Percentiles rank a stretch among this genome's conserved stretches.
These are phyloP conservation scores for Tethea ocularis DNA, from an alignment of 2,888 invertebrate species.

Conservation along the genomic window DNA sequence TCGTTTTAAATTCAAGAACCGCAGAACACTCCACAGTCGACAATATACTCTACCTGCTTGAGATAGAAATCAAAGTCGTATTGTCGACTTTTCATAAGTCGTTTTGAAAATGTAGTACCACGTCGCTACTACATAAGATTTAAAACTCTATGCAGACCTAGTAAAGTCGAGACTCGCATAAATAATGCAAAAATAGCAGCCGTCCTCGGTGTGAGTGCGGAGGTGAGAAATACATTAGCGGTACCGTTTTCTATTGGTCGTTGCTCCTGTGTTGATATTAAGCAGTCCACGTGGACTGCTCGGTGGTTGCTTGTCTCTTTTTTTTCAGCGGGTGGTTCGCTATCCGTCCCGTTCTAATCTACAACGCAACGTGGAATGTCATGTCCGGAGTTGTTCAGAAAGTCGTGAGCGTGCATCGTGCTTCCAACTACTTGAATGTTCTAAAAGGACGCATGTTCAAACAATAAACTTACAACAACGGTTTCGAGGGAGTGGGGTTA, in stretches of 20 bases:
- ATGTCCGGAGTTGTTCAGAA: conserved; percentile 84
- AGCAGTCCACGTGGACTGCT: conserved; percentile 83
- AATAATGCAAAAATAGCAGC: conserved; percentile 68
- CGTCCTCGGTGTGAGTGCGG: conserved; percentile 80
- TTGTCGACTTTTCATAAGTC: conserved; percentile 60
- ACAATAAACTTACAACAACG: conserved; percentile 33
- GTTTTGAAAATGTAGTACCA: conserved; percentile 65
- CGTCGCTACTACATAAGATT: conserved; percentile 53
- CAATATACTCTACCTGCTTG: conserved; percentile 53
- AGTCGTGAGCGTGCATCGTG: conserved; percentile 84
- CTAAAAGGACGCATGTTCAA: conserved; percentile 59
- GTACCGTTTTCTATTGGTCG: conserved; percentile 84
- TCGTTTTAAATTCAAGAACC: conserved; percentile 83
- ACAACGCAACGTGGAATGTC: conserved; percentile 84
- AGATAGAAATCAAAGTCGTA: conserved; percentile 60
- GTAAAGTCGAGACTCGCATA: conserved; percentile 69
- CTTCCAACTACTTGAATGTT: conserved; percentile 65
- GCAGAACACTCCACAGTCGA: conserved; percentile 64
- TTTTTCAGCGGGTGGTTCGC: conserved; percentile 75
- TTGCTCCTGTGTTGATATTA: conserved; percentile 83
- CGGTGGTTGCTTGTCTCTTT: conserved; percentile 80
- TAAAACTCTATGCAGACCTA: conserved; percentile 54
- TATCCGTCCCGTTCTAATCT: conserved; percentile 82
- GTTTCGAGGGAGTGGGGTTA: conserved; percentile 28
- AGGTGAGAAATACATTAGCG: conserved; percentile 85